Conservation (phyloP, 2,888 invertebrate species). For the Agrilus biguttatus region DNA sequence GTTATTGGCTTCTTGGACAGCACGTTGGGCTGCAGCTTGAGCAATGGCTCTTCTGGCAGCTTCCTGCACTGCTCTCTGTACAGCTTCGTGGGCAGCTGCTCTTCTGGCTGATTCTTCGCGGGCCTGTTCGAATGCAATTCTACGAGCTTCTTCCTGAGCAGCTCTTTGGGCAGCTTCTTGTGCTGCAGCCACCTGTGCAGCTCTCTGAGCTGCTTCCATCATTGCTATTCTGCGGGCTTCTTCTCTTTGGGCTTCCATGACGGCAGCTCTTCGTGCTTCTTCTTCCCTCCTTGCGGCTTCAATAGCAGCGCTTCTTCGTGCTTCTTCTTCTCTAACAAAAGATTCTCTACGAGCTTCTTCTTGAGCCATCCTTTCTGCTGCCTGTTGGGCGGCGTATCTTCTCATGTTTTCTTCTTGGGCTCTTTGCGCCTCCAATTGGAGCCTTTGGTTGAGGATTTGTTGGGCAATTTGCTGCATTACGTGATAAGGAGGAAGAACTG, state of each 20-base stretch:
- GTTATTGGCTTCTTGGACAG: constrained; percentile 18
- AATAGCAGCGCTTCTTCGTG: no score
- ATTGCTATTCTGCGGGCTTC: constrained; percentile 2
- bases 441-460: constrained; percentile 29
- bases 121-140: constrained; percentile 11
- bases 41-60: constrained; percentile 3
- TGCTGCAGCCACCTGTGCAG: constrained; percentile 1
- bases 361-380: constrained; percentile 11
- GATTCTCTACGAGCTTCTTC: constrained; percentile 8
- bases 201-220: not conserved
- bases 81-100: no score
- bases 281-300: constrained; percentile 15
- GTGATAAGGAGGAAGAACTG: constrained; percentile 33
- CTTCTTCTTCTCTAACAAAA: constrained; percentile 14
- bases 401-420: constrained; percentile 19
- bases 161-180: constrained; percentile 1
- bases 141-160: constrained; percentile 15
- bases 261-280: constrained; percentile 7
- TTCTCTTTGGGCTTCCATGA: constrained; percentile 1
- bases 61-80: constrained; percentile 10
- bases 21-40: constrained; percentile 3
- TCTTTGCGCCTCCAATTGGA: constrained; percentile 25
- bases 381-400: constrained; percentile 16
- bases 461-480: constrained; percentile 31
- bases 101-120: constrained; percentile 17